Base-by-base conservation (phyloP, 2,797 vertebrate species). In the Myripristis jacobus region DNA sequence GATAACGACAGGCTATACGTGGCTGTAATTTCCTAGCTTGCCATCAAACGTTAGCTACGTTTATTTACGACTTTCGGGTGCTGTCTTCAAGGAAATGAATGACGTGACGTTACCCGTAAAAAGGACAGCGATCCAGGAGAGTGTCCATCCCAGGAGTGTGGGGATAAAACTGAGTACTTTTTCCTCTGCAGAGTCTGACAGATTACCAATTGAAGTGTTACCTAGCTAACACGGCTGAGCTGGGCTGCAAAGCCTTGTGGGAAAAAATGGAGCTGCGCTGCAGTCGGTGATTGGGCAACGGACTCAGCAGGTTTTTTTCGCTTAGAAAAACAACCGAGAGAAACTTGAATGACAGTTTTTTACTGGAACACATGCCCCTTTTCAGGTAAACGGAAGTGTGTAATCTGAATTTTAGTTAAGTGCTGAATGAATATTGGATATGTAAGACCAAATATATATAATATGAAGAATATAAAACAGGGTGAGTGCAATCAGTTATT, bases 171-270 rank as follows among this genome's bases (percentile, higher is more conserved):
- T 54, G 66, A 15, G 64, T 60, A 75, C 48, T 27, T 66, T 65
- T 13, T 50, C 75, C 74, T 82, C 74, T 82, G 18, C 70, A 24
- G 70, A 60, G 29, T 31, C 38, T 84, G 84, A 81, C 89, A 81
- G 84, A 81, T 88, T 66, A 86, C 63, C 70, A 34, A 67, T 21
- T 79, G 77, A 60, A 58, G n/a, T n/a, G n/a, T 12, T 66, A 72
- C 74, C 70, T 83, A 83, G 86, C 79, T 51, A 77, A 27, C 66
- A 3, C 43, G 36, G 19, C 48, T 47, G 76, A 86, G 81, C 76
- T 80, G 5, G 8, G 29, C 82, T 4, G 88, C 90, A 90, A 86
- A 88, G 90, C 54, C 50, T 90, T 71, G 29, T 86, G 90, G 89
- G 91, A 87, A 62, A n/a, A 56, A 46, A 58, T 43, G 16, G 52